Evolutionary conservation across 2,797 vertebrate genomes (phyloP).

Genomic region (Cyclopterus lumpus): DNA sequence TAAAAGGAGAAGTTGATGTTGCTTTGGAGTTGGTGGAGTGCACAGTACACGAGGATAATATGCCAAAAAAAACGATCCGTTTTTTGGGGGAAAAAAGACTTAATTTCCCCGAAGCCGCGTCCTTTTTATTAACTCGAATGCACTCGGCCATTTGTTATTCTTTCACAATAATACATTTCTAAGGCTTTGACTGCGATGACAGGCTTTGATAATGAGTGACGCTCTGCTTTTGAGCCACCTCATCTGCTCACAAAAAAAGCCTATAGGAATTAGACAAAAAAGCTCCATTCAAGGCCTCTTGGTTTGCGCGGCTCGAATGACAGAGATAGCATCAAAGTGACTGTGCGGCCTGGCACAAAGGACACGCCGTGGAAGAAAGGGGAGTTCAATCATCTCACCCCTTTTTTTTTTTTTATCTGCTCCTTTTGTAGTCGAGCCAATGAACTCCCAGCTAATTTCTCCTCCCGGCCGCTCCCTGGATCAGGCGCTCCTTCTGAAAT

Average conservation of each 20-base stretch:
- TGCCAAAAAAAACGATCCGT: background rate
- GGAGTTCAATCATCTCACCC: constrained; percentile 77
- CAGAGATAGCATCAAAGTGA: constrained; percentile 81
- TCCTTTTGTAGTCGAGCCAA: constrained; percentile 74
- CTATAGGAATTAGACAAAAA: constrained; percentile 58
- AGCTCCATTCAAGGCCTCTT: constrained; percentile 62
- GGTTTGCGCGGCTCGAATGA: constrained; percentile 68
- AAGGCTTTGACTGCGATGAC: constrained; percentile 51
- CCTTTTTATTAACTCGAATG: constrained; percentile 49
- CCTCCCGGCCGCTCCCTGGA: constrained; percentile 55
- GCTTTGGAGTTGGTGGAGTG: constrained; percentile 1
- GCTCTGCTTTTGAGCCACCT: too few species aligned
- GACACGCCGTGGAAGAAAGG: constrained; percentile 74
- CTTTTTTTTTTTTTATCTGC: constrained; percentile 78
- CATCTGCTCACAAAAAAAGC: background rate
- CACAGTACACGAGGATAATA: background rate
- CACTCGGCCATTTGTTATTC: constrained; percentile 46
- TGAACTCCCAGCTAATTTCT: constrained; percentile 74
- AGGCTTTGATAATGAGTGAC: constrained; percentile 63
- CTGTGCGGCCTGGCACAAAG: constrained; percentile 75
- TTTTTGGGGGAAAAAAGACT: background rate
- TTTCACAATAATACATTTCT: constrained; percentile 41
- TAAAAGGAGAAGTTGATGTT: constrained; percentile 36
- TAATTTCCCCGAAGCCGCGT: constrained; percentile 13
- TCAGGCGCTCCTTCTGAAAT: constrained; percentile 54